phyloP scores from a whole-genome alignment of 2,888 invertebrate species.

The Lumbricus terrestris region DNA sequence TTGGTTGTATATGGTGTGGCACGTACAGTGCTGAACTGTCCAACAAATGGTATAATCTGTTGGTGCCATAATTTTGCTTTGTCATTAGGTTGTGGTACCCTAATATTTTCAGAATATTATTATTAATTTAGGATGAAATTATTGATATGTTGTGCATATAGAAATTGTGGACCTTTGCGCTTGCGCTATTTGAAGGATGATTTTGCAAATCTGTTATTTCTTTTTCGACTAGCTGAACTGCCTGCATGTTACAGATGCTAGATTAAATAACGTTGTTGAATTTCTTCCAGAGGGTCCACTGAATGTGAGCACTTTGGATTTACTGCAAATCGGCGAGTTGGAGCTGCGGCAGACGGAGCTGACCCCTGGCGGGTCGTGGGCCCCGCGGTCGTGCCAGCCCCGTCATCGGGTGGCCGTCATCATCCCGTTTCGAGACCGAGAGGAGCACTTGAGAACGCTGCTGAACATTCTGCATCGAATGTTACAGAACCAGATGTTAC shows the following conservation, averaged over 20 bases:
- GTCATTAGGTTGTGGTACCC: not conserved
- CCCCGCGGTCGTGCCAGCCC: slow-evolving; percentile 71
- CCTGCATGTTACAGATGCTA: not conserved
- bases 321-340: slow-evolving; percentile 21
- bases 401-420: slow-evolving; percentile 85
- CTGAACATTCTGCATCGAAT: slow-evolving; percentile 76
- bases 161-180: no score
- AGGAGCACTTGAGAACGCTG: slow-evolving; percentile 80
- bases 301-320: not conserved
- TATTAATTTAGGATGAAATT: not conserved
- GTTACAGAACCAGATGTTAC: slow-evolving; percentile 84
- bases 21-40: not conserved
- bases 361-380: slow-evolving; percentile 68
- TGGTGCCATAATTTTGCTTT: not conserved
- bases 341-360: slow-evolving; percentile 38
- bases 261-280: not conserved
- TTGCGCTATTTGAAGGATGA: not conserved
- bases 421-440: slow-evolving; percentile 84
- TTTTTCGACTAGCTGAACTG: not conserved
- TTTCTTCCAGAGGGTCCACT: slow-evolving; percentile 5
- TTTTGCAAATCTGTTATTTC: not conserved
- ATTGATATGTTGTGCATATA: not conserved
- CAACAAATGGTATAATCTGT: not conserved
- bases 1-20: not conserved
- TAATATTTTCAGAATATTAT: not conserved